A percentile compares a stretch with the other conserved stretches of the same genome.
phyloP scores from a whole-genome alignment of 2,797 vertebrate genomes.

The Sciaenops ocellatus region DNA sequence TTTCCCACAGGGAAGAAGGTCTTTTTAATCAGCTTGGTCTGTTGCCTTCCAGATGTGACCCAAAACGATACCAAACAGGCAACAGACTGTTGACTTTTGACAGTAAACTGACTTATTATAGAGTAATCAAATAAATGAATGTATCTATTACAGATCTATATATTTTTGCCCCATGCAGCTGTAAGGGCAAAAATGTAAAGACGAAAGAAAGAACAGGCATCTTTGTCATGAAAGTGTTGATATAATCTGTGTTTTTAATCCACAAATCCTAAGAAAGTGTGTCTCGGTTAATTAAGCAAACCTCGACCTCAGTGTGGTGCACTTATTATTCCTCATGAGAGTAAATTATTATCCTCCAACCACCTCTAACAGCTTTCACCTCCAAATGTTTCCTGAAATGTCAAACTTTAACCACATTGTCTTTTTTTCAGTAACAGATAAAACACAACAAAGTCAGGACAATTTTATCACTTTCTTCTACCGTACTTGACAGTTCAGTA shows the following conservation, averaged over 20 bases:
- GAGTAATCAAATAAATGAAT: not conserved
- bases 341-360: slow-evolving; percentile 78
- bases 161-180: not conserved
- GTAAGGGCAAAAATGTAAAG: not conserved
- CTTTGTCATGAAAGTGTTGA: not conserved
- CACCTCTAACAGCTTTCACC: slow-evolving; percentile 65
- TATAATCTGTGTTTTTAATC: not conserved
- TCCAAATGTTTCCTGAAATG: slow-evolving; percentile 56
- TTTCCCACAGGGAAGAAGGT: slow-evolving; percentile 13
- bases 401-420: slow-evolving; percentile 68
- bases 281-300: slow-evolving; percentile 58
- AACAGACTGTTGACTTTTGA: not conserved
- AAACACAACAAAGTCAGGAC: slow-evolving; percentile 8
- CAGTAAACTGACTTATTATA: not conserved
- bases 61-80: not conserved
- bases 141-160: not conserved
- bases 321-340: slow-evolving; percentile 62
- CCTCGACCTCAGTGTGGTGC: slow-evolving; percentile 43
- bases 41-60: slow-evolving; percentile 38
- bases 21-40: slow-evolving; percentile 45
- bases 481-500: not conserved
- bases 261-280: not conserved
- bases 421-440: slow-evolving; percentile 9
- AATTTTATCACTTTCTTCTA: slow-evolving; percentile 24
- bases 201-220: not conserved